Percentiles rank a stretch among this genome's conserved stretches.
phyloP scores from a whole-genome alignment of 1,140 invertebrate species.

The Oryzaephilus surinamensis region DNA sequence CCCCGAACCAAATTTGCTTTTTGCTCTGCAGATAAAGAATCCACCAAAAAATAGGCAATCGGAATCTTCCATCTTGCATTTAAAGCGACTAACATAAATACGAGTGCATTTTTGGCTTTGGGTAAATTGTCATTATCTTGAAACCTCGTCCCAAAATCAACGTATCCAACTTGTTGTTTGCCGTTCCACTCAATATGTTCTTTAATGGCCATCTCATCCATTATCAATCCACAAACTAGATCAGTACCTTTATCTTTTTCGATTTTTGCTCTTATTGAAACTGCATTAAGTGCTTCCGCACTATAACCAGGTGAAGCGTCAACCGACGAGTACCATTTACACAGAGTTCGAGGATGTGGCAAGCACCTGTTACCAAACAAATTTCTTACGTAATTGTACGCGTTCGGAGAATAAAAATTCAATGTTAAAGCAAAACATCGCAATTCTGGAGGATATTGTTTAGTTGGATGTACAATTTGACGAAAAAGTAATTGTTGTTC shows the following conservation, averaged over 20 bases:
- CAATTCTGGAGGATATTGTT: conserved; percentile 15
- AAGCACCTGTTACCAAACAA: conserved; percentile 20
- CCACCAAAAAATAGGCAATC: conserved; percentile 22
- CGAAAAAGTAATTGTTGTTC: conserved; percentile 6
- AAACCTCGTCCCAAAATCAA: conserved; percentile 22
- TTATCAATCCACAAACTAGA: conserved; percentile 9
- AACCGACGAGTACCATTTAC: conserved; percentile 26
- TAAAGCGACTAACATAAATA: conserved; percentile 24
- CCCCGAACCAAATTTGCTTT: conserved; percentile 11
- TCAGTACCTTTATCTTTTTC: conserved; percentile 3
- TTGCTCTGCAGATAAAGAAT: conserved; percentile 11
- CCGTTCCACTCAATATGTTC: conserved; percentile 23
- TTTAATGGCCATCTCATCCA: conserved; percentile 31
- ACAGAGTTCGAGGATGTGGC: conserved; percentile 25
- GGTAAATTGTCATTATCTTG: conserved; percentile 15
- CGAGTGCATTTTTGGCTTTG: conserved; percentile 22
- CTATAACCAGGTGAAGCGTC: conserved; percentile 27
- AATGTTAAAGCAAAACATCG: conserved; percentile 24
- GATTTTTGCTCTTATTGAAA: not conserved
- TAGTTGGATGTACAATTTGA: conserved; percentile 1
- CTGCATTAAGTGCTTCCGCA: conserved; percentile 14
- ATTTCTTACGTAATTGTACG: conserved; percentile 18
- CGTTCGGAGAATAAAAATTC: conserved; percentile 25
- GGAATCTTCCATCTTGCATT: conserved; percentile 28
- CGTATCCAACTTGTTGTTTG: conserved; percentile 17